Evolutionary conservation across 2,113 vertebrate genomes (phyloP).

Genomic region (Maccullochella peelii): DNA sequence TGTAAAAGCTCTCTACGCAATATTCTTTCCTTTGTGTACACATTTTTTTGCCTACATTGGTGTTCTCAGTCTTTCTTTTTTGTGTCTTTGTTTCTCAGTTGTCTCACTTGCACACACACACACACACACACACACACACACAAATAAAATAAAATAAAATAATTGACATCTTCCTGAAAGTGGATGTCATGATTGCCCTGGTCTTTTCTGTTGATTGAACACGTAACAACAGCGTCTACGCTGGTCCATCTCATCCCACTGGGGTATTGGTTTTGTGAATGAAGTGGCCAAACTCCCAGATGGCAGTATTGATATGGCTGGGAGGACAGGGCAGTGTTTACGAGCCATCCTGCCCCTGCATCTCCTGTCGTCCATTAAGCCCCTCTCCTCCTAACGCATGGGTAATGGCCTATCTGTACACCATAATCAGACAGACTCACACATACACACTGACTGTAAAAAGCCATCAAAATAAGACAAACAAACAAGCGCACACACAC

Average conservation of each 20-base stretch:
- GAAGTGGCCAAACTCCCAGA: constrained; percentile 80
- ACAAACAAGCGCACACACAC: constrained; percentile 36
- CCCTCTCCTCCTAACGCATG: constrained; percentile 61
- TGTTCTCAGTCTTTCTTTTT: neutral
- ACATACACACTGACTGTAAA: constrained; percentile 50
- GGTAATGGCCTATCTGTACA: constrained; percentile 77
- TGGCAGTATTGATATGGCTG: constrained; percentile 75
- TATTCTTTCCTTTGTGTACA: neutral
- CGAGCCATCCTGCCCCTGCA: constrained; percentile 74
- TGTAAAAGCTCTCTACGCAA: constrained; percentile 24
- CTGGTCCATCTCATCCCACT: constrained; percentile 66
- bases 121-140: neutral
- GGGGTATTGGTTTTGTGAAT: constrained; percentile 82
- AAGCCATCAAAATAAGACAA: constrained; percentile 72
- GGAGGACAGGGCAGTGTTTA: constrained; percentile 54
- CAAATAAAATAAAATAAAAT: constrained; percentile 27
- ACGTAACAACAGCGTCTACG: constrained; percentile 13
- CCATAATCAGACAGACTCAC: constrained; percentile 77
- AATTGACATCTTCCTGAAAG: constrained; percentile 35
- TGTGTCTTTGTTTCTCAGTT: neutral
- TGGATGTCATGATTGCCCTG: constrained; percentile 39
- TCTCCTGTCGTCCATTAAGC: constrained; percentile 78
- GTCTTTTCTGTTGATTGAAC: constrained; percentile 60
- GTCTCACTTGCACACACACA: constrained; percentile 16
- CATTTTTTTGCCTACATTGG: neutral